Conservation (phyloP, 2,113 vertebrate genomes). For the Crotalus horridus region DNA sequence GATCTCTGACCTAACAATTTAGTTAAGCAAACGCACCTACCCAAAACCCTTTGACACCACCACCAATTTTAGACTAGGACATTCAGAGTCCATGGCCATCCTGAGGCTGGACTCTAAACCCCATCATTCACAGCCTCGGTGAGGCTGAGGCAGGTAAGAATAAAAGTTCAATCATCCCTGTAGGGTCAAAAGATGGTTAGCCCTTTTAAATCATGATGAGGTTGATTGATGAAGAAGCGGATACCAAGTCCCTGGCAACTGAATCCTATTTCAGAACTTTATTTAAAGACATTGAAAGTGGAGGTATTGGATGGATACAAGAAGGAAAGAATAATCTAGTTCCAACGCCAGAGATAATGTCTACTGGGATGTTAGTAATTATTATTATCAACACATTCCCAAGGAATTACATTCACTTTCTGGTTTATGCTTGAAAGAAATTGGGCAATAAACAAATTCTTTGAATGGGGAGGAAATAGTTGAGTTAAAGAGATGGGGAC, state of each 20-base stretch:
- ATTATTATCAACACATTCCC: neutral
- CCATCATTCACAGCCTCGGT: neutral
- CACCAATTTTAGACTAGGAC: neutral
- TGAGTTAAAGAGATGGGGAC: neutral
- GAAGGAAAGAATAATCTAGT: neutral
- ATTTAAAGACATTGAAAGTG: neutral
- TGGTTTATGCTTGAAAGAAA: conserved; percentile 19
- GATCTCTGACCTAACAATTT: neutral
- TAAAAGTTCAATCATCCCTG: neutral
- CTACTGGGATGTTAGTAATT: neutral
- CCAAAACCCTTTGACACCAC: neutral
- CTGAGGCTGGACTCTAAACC: neutral
- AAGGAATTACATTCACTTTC: conserved; percentile 2
- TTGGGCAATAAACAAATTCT: conserved; percentile 23
- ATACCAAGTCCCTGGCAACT: too few species aligned
- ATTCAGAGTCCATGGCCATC: neutral
- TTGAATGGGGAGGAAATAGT: neutral
- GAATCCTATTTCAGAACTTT: neutral
- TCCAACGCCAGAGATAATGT: neutral
- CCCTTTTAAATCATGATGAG: neutral
- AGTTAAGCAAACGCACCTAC: neutral
- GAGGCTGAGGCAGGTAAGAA: neutral
- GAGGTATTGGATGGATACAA: neutral
- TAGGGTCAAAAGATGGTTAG: neutral
- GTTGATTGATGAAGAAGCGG: neutral